Percentiles rank a stretch among this genome's conserved stretches.
These are phyloP conservation scores for Sylvia atricapilla DNA, from an alignment of 2,113 vertebrate species.

Conservation along the genomic window DNA sequence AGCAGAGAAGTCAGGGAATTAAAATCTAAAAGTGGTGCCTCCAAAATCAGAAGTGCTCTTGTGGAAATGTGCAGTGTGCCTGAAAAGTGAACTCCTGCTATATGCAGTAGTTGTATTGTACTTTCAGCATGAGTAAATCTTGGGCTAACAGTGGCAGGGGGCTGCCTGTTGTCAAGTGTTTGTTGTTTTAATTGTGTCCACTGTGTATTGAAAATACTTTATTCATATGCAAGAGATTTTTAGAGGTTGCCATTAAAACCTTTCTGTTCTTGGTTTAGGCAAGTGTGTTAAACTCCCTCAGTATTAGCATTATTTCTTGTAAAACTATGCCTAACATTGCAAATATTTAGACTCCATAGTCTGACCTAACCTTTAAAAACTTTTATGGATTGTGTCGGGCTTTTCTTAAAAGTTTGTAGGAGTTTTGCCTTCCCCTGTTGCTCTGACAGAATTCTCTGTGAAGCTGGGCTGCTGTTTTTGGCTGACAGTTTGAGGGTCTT, in stretches of 20 bases:
- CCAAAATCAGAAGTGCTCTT: background rate
- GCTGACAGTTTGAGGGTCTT: slow-evolving; percentile 3
- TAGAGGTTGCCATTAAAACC: background rate
- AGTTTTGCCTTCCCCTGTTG: background rate
- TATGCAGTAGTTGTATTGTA: background rate
- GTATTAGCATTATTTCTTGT: background rate
- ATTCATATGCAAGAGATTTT: background rate
- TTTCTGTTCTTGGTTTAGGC: background rate
- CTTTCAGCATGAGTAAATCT: background rate
- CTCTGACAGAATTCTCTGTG: background rate
- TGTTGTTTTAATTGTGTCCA: slow-evolving; percentile 1
- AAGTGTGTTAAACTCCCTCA: background rate
- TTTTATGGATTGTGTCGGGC: background rate
- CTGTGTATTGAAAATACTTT: background rate
- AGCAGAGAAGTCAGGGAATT: background rate
- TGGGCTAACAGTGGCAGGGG: background rate
- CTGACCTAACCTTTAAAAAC: background rate
- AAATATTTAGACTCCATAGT: background rate
- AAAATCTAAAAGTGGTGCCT: background rate
- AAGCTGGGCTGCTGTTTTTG: background rate
- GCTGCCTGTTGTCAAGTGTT: background rate
- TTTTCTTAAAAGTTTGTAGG: background rate
- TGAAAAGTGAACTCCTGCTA: background rate
- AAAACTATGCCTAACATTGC: background rate
- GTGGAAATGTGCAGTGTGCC: background rate